Evolutionary conservation across 2,113 vertebrate genomes (phyloP).

Genomic region (Mesitornis unicolor): DNA sequence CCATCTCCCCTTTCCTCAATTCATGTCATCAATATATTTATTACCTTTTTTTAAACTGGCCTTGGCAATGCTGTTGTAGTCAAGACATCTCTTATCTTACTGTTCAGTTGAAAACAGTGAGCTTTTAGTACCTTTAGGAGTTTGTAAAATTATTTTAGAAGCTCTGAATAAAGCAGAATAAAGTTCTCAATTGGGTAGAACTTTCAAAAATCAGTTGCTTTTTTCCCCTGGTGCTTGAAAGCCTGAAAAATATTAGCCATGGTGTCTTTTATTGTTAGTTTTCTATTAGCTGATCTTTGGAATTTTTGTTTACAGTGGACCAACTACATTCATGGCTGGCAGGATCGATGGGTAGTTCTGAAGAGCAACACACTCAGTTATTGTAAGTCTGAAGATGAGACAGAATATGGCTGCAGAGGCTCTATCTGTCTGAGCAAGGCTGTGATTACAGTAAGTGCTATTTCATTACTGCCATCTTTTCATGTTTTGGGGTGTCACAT

Average conservation of each 20-base stretch:
- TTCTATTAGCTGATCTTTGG: not conserved
- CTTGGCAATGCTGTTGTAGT: not conserved
- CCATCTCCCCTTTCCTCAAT: rapidly evolving
- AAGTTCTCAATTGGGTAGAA: not conserved
- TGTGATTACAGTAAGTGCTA: constrained; percentile 89
- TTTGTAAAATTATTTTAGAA: not conserved
- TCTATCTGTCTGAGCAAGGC: constrained; percentile 96
- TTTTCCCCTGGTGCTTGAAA: not conserved
- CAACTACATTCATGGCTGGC: constrained; percentile 99
- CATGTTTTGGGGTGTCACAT: not conserved
- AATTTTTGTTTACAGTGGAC: constrained; percentile 85
- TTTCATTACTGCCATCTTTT: not conserved
- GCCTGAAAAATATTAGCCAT: not conserved
- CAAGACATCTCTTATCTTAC: not conserved
- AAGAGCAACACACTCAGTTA: constrained; percentile 94
- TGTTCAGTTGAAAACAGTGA: not conserved
- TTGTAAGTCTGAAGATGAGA: constrained; percentile 96
- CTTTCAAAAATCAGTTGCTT: not conserved
- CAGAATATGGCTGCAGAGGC: constrained; percentile 93
- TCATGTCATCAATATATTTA: not conserved
- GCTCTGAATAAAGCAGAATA: not conserved
- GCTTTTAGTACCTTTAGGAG: not conserved
- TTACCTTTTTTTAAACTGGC: not conserved
- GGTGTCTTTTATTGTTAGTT: not conserved
- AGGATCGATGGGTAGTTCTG: constrained; percentile 96